Conservation (phyloP, 2,113 vertebrate genomes). For the Axis porcinus region DNA sequence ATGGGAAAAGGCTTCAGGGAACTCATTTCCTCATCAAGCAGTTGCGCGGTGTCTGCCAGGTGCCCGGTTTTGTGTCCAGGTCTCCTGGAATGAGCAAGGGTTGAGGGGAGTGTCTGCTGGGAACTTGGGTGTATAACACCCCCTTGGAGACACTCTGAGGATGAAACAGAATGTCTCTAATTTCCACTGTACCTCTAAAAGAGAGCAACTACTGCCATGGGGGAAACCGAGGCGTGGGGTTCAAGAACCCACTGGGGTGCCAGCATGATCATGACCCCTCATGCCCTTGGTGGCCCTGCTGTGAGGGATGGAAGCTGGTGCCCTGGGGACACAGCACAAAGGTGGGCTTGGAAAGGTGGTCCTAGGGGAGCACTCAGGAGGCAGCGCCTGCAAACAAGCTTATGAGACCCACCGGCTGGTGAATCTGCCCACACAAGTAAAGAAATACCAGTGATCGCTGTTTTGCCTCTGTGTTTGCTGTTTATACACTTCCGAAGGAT, state of each 20-base stretch:
- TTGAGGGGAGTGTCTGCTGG: background rate
- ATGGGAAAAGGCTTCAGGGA: background rate
- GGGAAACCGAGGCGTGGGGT: background rate
- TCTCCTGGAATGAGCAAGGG: rapidly evolving
- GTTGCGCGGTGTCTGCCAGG: background rate
- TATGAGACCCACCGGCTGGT: background rate
- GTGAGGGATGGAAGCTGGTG: background rate
- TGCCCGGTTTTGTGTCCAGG: background rate
- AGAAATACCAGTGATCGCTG: background rate
- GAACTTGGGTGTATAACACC: background rate
- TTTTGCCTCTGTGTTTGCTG: slow-evolving; percentile 22
- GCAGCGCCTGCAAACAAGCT: background rate
- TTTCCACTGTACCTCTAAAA: background rate
- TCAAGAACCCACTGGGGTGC: background rate
- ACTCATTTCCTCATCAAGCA: background rate
- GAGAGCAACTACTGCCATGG: background rate
- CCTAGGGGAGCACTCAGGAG: background rate
- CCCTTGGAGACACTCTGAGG: background rate
- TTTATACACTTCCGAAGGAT: slow-evolving; percentile 30
- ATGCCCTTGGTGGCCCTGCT: background rate
- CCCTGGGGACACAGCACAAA: background rate
- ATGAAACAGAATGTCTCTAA: background rate
- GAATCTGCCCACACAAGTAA: background rate
- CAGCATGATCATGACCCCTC: too few species aligned
- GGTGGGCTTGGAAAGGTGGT: background rate